Evolutionary conservation across 2,888 invertebrate genomes (phyloP).

Genomic region (Tenthredo amoena): DNA sequence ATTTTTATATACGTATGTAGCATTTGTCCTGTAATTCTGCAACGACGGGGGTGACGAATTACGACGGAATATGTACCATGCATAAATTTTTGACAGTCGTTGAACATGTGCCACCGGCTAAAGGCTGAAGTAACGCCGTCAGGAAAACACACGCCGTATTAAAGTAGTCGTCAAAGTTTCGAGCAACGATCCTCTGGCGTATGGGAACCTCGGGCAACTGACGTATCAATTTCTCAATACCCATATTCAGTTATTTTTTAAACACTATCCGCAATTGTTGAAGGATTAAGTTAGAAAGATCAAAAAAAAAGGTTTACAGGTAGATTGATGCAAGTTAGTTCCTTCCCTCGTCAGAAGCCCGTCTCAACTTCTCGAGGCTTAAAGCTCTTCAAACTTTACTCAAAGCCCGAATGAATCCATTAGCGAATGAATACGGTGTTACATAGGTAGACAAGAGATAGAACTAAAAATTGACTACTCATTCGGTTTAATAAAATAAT

Average conservation of each 20-base stretch:
- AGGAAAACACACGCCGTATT: not conserved
- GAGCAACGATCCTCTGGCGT: not conserved
- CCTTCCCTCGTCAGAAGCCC: not conserved
- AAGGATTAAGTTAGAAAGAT: not conserved
- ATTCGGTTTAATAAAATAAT: slow-evolving; percentile 24
- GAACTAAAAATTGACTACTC: slow-evolving; percentile 22
- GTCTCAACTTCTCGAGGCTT: not conserved
- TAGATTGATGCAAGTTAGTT: not conserved
- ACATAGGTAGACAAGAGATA: not conserved
- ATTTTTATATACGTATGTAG: not conserved
- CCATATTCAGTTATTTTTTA: not conserved
- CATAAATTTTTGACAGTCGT: not conserved
- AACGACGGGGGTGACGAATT: not conserved
- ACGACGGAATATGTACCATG: not conserved
- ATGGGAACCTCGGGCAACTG: not conserved
- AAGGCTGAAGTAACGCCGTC: not conserved
- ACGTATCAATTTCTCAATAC: not conserved
- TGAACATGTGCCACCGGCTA: not conserved
- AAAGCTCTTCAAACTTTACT: not conserved
- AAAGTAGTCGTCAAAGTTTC: not conserved
- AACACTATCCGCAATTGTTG: not conserved
- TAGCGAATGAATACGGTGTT: not conserved
- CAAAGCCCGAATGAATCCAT: not conserved
- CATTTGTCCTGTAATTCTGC: not conserved
- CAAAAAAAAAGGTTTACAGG: not conserved